Percentiles rank a stretch among this genome's conserved stretches.
Evolutionary conservation across 2,113 vertebrate genomes (phyloP).

Genomic region (Paralichthys olivaceus): DNA sequence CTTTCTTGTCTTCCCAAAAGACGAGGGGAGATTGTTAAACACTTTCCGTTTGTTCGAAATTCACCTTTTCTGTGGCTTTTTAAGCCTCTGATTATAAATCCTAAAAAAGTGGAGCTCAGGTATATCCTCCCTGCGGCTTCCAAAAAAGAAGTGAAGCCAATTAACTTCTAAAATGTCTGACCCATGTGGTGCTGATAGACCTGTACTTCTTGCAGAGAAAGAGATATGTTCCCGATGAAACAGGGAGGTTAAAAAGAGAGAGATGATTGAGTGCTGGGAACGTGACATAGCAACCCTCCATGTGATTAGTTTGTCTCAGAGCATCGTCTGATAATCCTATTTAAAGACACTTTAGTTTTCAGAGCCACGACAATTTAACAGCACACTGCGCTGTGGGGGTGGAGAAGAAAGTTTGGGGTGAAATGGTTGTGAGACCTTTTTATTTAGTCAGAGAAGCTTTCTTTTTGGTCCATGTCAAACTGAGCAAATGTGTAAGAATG

Average conservation of each 20-base stretch:
- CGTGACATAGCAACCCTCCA: constrained; percentile 63
- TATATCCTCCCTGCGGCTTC: constrained; percentile 44
- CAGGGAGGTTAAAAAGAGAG: constrained; percentile 35
- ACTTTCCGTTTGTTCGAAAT: constrained; percentile 57
- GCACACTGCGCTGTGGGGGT: constrained; percentile 14
- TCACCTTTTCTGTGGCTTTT: constrained; percentile 51
- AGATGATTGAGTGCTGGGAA: constrained; percentile 57
- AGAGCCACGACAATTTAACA: constrained; percentile 55
- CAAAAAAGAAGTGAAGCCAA: constrained; percentile 66
- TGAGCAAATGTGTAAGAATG: background rate
- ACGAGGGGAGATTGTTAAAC: constrained; percentile 48
- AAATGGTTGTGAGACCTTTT: constrained; percentile 47
- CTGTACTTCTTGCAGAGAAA: constrained; percentile 33
- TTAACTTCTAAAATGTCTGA: constrained; percentile 75
- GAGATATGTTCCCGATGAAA: constrained; percentile 55
- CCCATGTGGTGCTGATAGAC: constrained; percentile 56
- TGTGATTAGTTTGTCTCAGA: constrained; percentile 66
- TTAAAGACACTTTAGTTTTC: constrained; percentile 77
- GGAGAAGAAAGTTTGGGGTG: constrained; percentile 16
- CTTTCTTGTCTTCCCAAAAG: constrained; percentile 41
- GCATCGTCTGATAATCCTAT: constrained; percentile 71
- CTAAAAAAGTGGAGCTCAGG: constrained; percentile 6
- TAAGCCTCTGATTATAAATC: constrained; percentile 49
- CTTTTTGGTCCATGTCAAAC: background rate
- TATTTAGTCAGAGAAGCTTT: constrained; percentile 33